Conservation (phyloP, 2,888 invertebrate species). For the Cremastobaeus sp. region DNA sequence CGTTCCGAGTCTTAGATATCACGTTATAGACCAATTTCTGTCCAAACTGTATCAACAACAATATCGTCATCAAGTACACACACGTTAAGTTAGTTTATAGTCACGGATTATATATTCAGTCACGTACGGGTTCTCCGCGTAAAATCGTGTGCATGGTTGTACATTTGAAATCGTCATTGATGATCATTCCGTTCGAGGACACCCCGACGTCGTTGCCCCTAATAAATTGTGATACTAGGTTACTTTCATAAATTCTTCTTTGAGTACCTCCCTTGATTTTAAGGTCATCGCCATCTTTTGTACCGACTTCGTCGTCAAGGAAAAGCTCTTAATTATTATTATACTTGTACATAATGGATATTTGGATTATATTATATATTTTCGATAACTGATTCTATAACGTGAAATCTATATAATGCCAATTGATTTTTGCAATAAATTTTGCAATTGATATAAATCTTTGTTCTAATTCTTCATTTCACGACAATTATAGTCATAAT, state of each 20-base stretch:
- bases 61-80: constrained; percentile 28
- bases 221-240: constrained; percentile 60
- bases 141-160: constrained; percentile 53
- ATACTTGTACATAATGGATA: constrained; percentile 48
- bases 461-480: constrained; percentile 36
- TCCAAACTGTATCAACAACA: constrained; percentile 29
- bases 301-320: constrained; percentile 44
- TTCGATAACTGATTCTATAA: constrained; percentile 55
- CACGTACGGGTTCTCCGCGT: constrained; percentile 23
- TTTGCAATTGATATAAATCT: constrained; percentile 37
- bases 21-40: constrained; percentile 54
- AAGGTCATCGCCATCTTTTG: constrained; percentile 54
- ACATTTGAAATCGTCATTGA: constrained; percentile 47
- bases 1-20: constrained; percentile 54
- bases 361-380: constrained; percentile 56
- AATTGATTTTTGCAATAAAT: constrained; percentile 42
- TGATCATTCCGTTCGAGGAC: constrained; percentile 51
- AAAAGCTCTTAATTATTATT: constrained; percentile 35
- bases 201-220: constrained; percentile 43
- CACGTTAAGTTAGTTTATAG: constrained; percentile 50
- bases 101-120: constrained; percentile 33
- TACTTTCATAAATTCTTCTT: constrained; percentile 54
- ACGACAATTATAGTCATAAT: constrained; percentile 9
- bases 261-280: constrained; percentile 50
- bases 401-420: constrained; percentile 55